Conservation (phyloP, 2,888 invertebrate genomes). For the Ichneumoninae sp. region DNA sequence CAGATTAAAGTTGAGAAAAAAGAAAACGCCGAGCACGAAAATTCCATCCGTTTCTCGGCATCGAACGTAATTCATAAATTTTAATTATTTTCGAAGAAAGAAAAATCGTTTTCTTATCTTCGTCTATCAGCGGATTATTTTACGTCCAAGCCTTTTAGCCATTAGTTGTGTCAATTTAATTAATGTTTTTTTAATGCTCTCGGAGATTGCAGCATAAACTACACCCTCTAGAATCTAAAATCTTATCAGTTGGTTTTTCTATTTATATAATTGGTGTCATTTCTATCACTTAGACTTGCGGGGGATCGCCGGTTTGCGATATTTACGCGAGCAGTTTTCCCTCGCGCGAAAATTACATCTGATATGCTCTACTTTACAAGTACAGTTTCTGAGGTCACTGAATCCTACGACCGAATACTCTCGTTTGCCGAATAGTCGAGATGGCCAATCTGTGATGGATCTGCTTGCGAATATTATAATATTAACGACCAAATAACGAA, state of each 20-base stretch:
- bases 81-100: background rate
- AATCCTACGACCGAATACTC: constrained; percentile 12
- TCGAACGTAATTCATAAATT: constrained; percentile 24
- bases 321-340: constrained; percentile 18
- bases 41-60: constrained; percentile 4
- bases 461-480: constrained; percentile 1
- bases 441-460: background rate
- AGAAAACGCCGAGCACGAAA: constrained; percentile 1
- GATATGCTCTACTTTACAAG: constrained; percentile 56
- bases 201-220: constrained; percentile 26
- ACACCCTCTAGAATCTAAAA: constrained; percentile 55
- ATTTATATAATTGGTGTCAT: constrained; percentile 58
- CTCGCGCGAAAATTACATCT: constrained; percentile 40
- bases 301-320: constrained; percentile 31
- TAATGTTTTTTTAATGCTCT: background rate
- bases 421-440: constrained; percentile 17
- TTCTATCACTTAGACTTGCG: constrained; percentile 53
- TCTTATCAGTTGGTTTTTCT: constrained; percentile 54
- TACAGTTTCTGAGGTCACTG: constrained; percentile 2
- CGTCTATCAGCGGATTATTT: constrained; percentile 5
- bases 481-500: background rate
- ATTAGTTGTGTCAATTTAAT: background rate
- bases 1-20: constrained; percentile 13
- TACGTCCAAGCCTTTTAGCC: background rate
- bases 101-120: background rate